Percentiles rank a stretch among this genome's conserved stretches.
phyloP scores from a whole-genome alignment of 1,140 invertebrate species.

The Lineus longissimus region DNA sequence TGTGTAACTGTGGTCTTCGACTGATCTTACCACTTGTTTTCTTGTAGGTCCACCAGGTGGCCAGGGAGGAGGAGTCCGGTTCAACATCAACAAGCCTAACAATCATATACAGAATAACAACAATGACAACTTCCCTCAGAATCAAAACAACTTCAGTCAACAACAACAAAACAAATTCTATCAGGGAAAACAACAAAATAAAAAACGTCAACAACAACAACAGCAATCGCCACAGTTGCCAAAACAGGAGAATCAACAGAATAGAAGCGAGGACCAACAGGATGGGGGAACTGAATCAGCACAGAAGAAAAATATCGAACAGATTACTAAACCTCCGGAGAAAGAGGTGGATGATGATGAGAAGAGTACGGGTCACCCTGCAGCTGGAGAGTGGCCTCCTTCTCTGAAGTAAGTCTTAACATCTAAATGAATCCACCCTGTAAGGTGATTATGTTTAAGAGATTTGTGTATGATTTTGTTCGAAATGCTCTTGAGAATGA shows the following conservation, averaged over 20 bases:
- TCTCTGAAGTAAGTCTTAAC: slow-evolving; percentile 32
- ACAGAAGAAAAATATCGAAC: background rate
- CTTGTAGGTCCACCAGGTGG: too few species aligned
- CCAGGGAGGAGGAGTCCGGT: too few species aligned
- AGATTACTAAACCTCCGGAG: background rate
- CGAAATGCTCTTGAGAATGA: too few species aligned
- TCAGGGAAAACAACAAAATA: too few species aligned
- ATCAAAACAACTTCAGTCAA: too few species aligned
- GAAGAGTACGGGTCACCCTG: slow-evolving; percentile 5
- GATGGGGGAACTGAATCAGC: background rate
- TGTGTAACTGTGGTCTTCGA: too few species aligned
- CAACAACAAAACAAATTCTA: too few species aligned
- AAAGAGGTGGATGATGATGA: background rate
- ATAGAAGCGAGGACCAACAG: background rate
- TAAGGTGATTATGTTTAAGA: background rate
- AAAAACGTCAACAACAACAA: background rate
- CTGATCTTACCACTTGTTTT: too few species aligned
- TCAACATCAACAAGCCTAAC: too few species aligned
- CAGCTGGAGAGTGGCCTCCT: slow-evolving; percentile 42
- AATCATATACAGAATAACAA: too few species aligned
- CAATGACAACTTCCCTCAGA: too few species aligned
- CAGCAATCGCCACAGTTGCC: background rate
- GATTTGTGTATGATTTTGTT: too few species aligned
- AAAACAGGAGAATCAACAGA: background rate
- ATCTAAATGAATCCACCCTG: background rate